Evolutionary conservation across 2,113 vertebrate genomes (phyloP).

Genomic region (Orthonyx spaldingii): DNA sequence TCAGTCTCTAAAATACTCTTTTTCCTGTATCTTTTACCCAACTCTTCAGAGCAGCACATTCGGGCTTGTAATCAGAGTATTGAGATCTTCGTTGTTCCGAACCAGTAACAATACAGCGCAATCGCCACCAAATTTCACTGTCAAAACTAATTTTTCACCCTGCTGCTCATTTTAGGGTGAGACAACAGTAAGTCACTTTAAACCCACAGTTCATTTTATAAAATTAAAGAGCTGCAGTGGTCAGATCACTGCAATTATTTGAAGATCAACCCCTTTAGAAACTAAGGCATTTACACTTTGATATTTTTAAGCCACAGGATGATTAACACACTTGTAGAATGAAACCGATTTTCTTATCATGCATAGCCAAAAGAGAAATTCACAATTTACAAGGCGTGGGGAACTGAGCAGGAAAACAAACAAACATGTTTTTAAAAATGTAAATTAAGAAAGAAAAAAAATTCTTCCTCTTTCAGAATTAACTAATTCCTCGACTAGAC

Average conservation of each 20-base stretch:
- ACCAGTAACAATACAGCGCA: background rate
- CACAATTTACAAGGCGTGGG: slow-evolving; percentile 10
- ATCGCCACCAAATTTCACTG: fast-evolving
- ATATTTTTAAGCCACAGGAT: background rate
- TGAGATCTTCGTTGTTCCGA: background rate
- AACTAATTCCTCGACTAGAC: background rate
- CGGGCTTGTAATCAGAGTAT: background rate
- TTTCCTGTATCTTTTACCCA: background rate
- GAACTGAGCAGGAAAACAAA: slow-evolving; percentile 31
- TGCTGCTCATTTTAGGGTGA: background rate
- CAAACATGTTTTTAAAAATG: slow-evolving; percentile 32
- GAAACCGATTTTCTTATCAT: background rate
- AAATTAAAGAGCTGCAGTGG: background rate
- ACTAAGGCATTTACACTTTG: background rate
- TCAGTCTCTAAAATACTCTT: background rate
- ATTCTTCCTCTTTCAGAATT: background rate
- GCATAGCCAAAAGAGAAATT: slow-evolving; percentile 25
- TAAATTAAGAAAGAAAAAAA: slow-evolving; percentile 23
- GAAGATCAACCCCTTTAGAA: background rate
- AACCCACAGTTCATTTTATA: background rate
- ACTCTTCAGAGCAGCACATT: background rate
- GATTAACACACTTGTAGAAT: background rate
- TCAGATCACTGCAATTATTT: background rate
- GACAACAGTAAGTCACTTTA: background rate
- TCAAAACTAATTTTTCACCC: background rate